A percentile compares a stretch with the other conserved stretches of the same genome.
These are phyloP conservation scores for Drosophila saltans DNA, from an alignment of 1,140 invertebrate species.

Conservation along the genomic window DNA sequence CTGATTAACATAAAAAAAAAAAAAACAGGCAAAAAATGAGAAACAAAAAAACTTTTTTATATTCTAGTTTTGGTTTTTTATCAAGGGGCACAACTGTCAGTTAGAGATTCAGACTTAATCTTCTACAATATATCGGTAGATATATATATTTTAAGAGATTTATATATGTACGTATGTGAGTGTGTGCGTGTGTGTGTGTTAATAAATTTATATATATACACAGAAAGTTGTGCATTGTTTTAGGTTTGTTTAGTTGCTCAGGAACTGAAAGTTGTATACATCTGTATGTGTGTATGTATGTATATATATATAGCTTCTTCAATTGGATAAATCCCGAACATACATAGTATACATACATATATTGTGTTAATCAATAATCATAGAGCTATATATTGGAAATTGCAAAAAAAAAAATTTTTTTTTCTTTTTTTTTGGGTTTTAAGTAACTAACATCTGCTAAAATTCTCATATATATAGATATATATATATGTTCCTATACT, in stretches of 20 bases:
- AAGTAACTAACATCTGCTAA: constrained; percentile 5
- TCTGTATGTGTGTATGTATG: neutral
- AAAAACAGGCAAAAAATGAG: neutral
- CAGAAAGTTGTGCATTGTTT: constrained; percentile 18
- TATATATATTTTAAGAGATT: neutral
- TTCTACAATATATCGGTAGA: constrained; percentile 31
- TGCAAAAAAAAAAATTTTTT: neutral
- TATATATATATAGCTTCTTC: neutral
- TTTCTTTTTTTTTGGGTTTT: no score
- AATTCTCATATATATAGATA: neutral
- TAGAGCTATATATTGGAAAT: neutral
- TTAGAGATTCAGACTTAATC: constrained; percentile 52
- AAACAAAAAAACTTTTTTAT: constrained; percentile 2
- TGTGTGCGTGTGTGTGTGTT: neutral
- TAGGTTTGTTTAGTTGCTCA: constrained; percentile 12
- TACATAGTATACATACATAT: neutral
- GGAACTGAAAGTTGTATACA: constrained; percentile 9
- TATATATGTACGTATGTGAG: neutral
- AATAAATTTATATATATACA: constrained; percentile 10
- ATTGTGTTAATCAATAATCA: neutral
- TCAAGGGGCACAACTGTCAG: constrained; percentile 43
- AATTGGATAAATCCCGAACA: no score
- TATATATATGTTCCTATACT: neutral
- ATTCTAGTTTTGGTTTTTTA: constrained; percentile 5
- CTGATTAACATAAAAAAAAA: neutral